phyloP scores from a whole-genome alignment of 2,113 vertebrate species.

The Onychorhynchus coronatus region DNA sequence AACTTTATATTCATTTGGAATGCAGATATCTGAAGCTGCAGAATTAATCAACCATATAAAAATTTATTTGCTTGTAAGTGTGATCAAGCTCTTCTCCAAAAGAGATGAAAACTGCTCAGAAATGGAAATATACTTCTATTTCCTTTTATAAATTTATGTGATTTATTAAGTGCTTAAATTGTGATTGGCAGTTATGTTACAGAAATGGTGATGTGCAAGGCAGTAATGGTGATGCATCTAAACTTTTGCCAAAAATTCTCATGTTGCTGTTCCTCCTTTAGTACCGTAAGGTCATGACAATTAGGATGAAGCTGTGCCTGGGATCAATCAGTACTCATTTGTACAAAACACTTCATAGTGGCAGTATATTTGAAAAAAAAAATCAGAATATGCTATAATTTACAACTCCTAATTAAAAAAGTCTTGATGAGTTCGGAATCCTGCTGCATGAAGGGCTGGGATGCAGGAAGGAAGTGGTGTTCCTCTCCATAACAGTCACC shows the following conservation, averaged over 20 bases:
- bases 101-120: neutral
- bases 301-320: neutral
- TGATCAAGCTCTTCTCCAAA: neutral
- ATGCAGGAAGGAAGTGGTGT: neutral
- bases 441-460: neutral
- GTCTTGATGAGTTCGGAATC: neutral
- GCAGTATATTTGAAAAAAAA: neutral
- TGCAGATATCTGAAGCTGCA: neutral
- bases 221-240: neutral
- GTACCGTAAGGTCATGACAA: neutral
- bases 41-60: neutral
- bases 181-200: neutral
- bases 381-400: neutral
- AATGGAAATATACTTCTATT: neutral
- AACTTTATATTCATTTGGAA: neutral
- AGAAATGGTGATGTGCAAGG: neutral
- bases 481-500: neutral
- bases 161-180: neutral
- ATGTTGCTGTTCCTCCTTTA: neutral
- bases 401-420: neutral
- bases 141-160: neutral
- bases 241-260: neutral
- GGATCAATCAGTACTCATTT: neutral
- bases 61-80: neutral
- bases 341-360: neutral